Evolutionary conservation across 2,797 vertebrate species (phyloP).

Genomic region (Sus cebifrons): DNA sequence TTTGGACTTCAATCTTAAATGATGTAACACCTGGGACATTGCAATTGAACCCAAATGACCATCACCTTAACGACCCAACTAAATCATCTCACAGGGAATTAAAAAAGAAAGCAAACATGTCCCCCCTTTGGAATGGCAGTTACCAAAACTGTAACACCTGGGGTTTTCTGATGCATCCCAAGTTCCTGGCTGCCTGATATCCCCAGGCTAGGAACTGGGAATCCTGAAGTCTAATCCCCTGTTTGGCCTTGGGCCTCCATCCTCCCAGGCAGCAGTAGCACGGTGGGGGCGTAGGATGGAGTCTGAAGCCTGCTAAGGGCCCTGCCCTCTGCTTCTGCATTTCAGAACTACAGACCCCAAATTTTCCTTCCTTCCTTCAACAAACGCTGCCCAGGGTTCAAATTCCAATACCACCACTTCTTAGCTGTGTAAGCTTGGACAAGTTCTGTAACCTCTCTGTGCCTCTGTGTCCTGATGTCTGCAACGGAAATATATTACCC

Average conservation of each 20-base stretch:
- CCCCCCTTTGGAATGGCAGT: not conserved
- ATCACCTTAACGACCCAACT: conserved; percentile 6
- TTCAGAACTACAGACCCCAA: not conserved
- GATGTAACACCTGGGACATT: conserved; percentile 59
- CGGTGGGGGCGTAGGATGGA: fast-evolving
- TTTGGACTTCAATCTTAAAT: not conserved
- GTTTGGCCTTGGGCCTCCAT: not conserved
- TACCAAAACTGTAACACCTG: conserved; percentile 18
- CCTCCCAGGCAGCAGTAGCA: not conserved
- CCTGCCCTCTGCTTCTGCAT: not conserved
- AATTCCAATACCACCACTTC: not conserved
- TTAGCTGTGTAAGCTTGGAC: not conserved
- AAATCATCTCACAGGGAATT: conserved; percentile 58
- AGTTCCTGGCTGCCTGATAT: not conserved
- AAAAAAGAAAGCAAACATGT: not conserved
- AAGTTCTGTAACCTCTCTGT: not conserved
- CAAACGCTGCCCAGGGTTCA: not conserved
- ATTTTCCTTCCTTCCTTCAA: not conserved
- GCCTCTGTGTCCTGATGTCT: conserved; percentile 11
- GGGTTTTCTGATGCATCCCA: not conserved
- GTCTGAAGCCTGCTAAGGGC: not conserved
- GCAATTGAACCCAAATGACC: conserved; percentile 59
- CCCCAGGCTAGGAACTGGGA: not conserved
- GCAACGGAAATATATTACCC: not conserved
- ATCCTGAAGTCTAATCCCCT: not conserved